Percentiles rank a stretch among this genome's conserved stretches.
These are phyloP conservation scores for Chlorospingus flavigularis DNA, from an alignment of 2,797 vertebrate genomes.

Conservation along the genomic window DNA sequence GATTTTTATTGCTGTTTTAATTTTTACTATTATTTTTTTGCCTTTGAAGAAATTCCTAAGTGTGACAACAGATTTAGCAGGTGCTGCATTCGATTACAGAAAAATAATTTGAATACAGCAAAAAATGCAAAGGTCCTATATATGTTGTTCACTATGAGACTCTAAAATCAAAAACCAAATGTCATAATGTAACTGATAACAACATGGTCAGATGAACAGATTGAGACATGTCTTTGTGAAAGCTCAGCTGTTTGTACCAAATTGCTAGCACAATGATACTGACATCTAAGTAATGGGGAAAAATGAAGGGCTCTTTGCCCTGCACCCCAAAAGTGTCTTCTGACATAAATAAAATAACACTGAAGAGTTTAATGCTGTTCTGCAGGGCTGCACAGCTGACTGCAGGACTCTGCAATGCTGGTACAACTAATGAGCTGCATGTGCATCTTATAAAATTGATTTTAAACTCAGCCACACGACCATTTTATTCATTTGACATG, in stretches of 20 bases:
- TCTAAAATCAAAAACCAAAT: not conserved
- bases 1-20: not conserved
- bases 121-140: not conserved
- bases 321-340: not conserved
- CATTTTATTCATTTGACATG: conserved; percentile 9
- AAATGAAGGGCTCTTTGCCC: not conserved
- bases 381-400: not conserved
- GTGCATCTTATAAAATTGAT: not conserved
- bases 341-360: not conserved
- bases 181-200: not conserved
- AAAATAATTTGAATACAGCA: not conserved
- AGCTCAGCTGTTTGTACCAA: not conserved
- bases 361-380: not conserved
- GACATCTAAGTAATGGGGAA: not conserved
- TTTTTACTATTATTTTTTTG: not conserved
- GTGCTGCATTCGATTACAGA: not conserved
- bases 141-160: no score
- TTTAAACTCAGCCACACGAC: not conserved
- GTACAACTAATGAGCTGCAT: conserved; percentile 27
- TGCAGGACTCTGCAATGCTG: not conserved
- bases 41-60: not conserved
- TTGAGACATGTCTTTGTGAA: not conserved
- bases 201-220: not conserved
- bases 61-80: not conserved
- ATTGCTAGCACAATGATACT: not conserved